Evolutionary conservation across 2,888 invertebrate genomes (phyloP), one percentile per base, ranked within the genome.

Genomic region (Drosophila hamatofila): DNA sequence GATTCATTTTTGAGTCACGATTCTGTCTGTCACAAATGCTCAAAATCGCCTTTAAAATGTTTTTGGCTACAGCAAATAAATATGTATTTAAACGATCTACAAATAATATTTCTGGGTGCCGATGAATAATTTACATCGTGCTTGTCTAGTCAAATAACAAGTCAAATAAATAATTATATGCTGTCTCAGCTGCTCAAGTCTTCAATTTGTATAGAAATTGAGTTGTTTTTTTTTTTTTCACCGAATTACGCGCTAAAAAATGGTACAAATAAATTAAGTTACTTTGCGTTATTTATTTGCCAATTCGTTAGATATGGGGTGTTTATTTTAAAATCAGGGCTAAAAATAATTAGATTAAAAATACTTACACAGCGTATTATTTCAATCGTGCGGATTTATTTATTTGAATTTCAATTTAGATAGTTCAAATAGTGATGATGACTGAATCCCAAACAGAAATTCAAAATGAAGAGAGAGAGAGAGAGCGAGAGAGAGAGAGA

Each of bases 221-320:
- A 3, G 12, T 21, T 41, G 16, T 63, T 30, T 27, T 12, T 12
- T 12, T 16, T 12, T 30, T 25, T n/a, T 16, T 14, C 9, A n/a
- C 42, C 5, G 6, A 66, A 67, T 61, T 66, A 49, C 59, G 67
- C 37, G 55, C 51, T 59, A 11, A 46, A 51, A 51, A 52, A 56
- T 25, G 49, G 25, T 49, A 23, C 42, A 59, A 44, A 39, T 51
- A 74, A 44, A 58, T 48, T 51, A 16, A 14, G 11, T 16, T 33
- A 44, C 9, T 42, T 30, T 23, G 21, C 35, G 55, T 39, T 51
- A 69, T 58, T 73, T 67, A 61, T 66, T 72, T 73, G 18, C 16
- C n/a, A 11, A 18, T n/a, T 33, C 27, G 16, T 61, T 61, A 54
- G 54, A 44, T 21, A 58, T 33, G 8, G 16, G 12, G 33, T 72